Evolutionary conservation across 2,113 vertebrate genomes (phyloP).

Genomic region (Indri indri): DNA sequence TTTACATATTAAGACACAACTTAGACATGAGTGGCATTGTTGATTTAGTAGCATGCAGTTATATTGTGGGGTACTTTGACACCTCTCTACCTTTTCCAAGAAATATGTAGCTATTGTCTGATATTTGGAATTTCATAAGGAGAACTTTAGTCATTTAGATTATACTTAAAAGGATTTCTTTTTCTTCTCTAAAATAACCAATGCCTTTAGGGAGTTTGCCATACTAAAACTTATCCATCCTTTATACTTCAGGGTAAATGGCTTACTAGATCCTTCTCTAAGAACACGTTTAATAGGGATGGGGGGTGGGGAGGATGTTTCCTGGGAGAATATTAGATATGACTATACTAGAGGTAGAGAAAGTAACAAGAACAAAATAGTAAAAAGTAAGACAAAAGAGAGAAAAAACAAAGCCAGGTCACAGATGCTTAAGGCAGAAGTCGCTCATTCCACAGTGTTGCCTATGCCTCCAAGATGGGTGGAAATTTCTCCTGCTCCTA

Average conservation of each 20-base stretch:
- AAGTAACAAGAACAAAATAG: not conserved
- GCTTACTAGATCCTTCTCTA: conserved; percentile 3
- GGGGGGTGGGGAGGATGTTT: not conserved
- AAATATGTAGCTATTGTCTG: not conserved
- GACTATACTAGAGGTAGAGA: not conserved
- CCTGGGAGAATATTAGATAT: not conserved
- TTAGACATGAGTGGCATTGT: not conserved
- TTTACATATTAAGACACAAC: not conserved
- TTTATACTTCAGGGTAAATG: not conserved
- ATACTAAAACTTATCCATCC: not conserved
- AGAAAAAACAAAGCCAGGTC: not conserved
- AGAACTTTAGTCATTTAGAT: conserved; percentile 7
- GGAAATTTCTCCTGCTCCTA: not conserved
- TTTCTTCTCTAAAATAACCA: conserved; percentile 24
- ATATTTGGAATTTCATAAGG: not conserved
- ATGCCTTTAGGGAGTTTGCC: not conserved
- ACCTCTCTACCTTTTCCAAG: not conserved
- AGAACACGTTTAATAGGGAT: not conserved
- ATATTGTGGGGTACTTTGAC: not conserved
- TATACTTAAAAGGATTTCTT: not conserved
- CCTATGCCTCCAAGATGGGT: not conserved
- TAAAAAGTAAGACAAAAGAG: not conserved
- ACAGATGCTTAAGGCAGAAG: not conserved
- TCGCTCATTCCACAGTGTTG: not conserved
- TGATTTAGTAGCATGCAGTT: not conserved